phyloP scores from a whole-genome alignment of 2,888 invertebrate species.

The Melieria picta region DNA sequence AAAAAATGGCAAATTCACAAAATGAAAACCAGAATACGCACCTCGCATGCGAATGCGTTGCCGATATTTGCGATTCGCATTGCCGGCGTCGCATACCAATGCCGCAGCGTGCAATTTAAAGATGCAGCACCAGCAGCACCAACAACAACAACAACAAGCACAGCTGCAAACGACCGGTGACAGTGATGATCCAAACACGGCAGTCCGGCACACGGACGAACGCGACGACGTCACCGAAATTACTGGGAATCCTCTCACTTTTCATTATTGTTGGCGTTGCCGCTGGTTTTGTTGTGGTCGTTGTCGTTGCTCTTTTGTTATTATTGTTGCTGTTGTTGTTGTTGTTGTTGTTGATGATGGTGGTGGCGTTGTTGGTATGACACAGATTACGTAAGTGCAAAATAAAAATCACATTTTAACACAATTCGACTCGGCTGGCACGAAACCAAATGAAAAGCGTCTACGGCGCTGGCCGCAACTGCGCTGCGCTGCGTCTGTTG shows the following conservation, averaged over 20 bases:
- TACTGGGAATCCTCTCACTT: slow-evolving; percentile 64
- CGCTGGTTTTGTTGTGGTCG: slow-evolving; percentile 10
- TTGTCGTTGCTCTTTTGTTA: slow-evolving; percentile 26
- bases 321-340: neutral
- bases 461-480: neutral
- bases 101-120: no score
- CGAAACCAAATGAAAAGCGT: neutral
- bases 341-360: slow-evolving; percentile 12
- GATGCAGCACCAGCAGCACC: no score
- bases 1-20: no score
- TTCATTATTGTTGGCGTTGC: slow-evolving; percentile 45
- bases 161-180: no score
- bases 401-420: slow-evolving; percentile 30
- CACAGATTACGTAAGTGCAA: slow-evolving; percentile 21
- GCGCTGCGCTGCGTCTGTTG: neutral
- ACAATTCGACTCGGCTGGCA: slow-evolving; percentile 23
- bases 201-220: neutral
- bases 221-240: slow-evolving; percentile 4
- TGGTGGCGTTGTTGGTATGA: neutral
- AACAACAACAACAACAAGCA: no score
- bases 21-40: no score
- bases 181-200: neutral
- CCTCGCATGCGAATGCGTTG: no score
- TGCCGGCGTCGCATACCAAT: no score
- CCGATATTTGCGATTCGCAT: no score